These are phyloP conservation scores for Nettapus auritus DNA, from an alignment of 2,113 vertebrate genomes.

Conservation along the genomic window DNA sequence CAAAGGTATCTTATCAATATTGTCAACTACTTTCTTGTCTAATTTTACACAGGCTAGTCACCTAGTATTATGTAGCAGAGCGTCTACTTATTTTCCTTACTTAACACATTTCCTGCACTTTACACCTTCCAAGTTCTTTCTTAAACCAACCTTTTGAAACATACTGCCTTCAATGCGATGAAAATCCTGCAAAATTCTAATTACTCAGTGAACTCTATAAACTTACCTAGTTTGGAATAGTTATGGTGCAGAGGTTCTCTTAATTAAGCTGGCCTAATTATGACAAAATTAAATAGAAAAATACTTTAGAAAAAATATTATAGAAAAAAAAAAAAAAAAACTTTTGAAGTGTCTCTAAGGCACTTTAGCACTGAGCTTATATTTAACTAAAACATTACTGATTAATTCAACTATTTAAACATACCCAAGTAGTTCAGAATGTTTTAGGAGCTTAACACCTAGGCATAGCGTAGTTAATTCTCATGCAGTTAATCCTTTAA, in stretches of 20 bases:
- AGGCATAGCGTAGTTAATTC: constrained; percentile 5
- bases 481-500: constrained; percentile 2
- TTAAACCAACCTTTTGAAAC: background rate
- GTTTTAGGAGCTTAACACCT: constrained; percentile 13
- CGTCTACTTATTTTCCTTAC: background rate
- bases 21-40: background rate
- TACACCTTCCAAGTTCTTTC: background rate
- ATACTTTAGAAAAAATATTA: background rate
- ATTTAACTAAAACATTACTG: background rate
- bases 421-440: background rate
- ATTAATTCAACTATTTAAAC: constrained; percentile 7
- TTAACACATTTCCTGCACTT: background rate
- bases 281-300: background rate
- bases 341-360: background rate
- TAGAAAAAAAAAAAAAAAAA: background rate
- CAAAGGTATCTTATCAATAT: background rate
- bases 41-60: background rate
- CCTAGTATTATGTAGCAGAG: background rate
- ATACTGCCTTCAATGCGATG: background rate
- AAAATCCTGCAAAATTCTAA: background rate
- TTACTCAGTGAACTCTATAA: background rate
- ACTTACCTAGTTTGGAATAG: background rate
- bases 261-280: constrained; percentile 12
- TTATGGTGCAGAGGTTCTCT: background rate
- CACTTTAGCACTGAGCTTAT: background rate